phyloP scores from a whole-genome alignment of 1,140 invertebrate species.

The Diabrotica undecimpunctata region DNA sequence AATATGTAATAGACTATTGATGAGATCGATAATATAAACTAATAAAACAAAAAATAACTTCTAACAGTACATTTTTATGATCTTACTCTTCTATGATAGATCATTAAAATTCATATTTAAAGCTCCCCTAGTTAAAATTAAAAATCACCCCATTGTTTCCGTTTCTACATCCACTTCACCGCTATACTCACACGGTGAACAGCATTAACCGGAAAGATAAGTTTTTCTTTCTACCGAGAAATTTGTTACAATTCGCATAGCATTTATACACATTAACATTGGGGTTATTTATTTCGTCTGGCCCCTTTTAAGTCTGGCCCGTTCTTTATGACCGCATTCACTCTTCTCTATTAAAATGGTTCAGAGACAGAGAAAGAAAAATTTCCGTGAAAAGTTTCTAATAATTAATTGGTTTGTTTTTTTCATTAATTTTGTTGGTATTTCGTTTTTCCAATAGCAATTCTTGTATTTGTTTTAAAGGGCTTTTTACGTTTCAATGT shows the following conservation, averaged over 20 bases:
- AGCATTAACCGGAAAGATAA: constrained; percentile 31
- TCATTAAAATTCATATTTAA: too few species aligned
- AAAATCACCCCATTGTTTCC: too few species aligned
- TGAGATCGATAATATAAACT: too few species aligned
- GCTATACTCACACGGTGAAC: constrained; percentile 16
- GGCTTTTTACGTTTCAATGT: too few species aligned
- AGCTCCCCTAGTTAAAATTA: too few species aligned
- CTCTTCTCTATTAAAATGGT: constrained; percentile 30
- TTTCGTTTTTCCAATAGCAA: too few species aligned
- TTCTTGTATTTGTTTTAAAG: too few species aligned
- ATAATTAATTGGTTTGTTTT: constrained; percentile 1
- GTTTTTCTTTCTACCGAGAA: constrained; percentile 42
- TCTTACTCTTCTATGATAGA: too few species aligned
- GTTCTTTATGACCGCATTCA: constrained; percentile 38
- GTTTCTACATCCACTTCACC: neutral
- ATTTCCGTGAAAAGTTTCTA: neutral
- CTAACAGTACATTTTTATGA: too few species aligned
- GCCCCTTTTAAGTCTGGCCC: constrained; percentile 37
- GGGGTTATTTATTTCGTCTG: constrained; percentile 43
- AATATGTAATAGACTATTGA: too few species aligned
- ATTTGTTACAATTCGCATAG: constrained; percentile 44
- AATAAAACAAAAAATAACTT: too few species aligned
- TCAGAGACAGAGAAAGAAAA: neutral
- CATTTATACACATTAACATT: constrained; percentile 46
- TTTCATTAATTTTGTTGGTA: neutral